Evolutionary conservation across 2,797 vertebrate genomes (phyloP), one percentile per base, ranked within the genome.

Genomic region (Antennarius maculatus): DNA sequence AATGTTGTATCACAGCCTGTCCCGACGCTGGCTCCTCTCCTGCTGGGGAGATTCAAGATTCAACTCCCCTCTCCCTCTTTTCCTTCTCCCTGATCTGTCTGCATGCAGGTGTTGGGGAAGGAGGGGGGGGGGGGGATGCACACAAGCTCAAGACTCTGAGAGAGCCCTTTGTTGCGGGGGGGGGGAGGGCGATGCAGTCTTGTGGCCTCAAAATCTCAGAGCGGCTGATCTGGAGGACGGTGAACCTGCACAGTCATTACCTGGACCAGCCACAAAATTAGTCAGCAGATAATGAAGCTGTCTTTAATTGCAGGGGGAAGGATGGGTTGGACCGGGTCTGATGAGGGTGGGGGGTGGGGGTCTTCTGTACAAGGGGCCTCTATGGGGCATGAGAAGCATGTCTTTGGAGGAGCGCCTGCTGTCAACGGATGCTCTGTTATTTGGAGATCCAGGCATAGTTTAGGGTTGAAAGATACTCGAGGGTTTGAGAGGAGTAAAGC

Each of bases 241-340:
- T 68, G 89, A 94, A 90, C 66, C 86, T 84, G 74, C 60, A 3
- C 77, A 79, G 61, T 73, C 86, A 84, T 94, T 94, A 96, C 93
- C 92, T 93, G 91, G 90, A 92, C 86, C 80, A 78, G 89, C 83
- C 82, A 63, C 72, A 84, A 89, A 95, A 92, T 94, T 94, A 94
- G 90, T 92, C 92, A 90, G 83, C 83, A 92, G 92, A 91, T 94
- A 94, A 95, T 95, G 93, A 96, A 94, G 92, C 88, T 92, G 92
- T 92, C 90, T 90, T 87, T 90, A 86, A 89, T 89, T 89, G 89
- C 73, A 71, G 73, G 55, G 27, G 69, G 56, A 68, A 78, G 73
- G 23, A 29, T 46, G 12, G 86, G 82, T 78, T 73, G 71, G 61
- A 73, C 67, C 69, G 91, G 86, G 58, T 43, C 47, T 64, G 59